Evolutionary conservation across 2,888 invertebrate species (phyloP), one percentile per base, ranked within the genome.

Genomic region (Drosophila mercatorum): DNA sequence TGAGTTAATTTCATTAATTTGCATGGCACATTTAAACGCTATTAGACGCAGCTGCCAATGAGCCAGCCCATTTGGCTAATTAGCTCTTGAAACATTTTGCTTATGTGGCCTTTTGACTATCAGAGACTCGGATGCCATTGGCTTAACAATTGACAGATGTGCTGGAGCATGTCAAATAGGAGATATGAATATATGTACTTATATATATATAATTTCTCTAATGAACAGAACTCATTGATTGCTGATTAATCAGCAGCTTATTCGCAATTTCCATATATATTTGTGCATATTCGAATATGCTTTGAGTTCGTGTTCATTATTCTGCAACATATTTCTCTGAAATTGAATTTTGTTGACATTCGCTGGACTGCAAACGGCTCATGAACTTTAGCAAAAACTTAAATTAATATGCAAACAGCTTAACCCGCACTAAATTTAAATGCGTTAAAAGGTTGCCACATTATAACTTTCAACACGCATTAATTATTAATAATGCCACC

Each of bases 401-500:
- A 41, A 60, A 53, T 47, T 55, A 12, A 60, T 62, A 57, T 58
- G 64, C 17, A 51, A 62, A 56, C 14, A 44, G 49, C 38, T 72
- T 59, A 60, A 60, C 14, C 52, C 59, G 53, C 38, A 68, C 76
- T 72, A 69, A 78, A 80, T 69, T 55, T 73, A 70, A 68, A 57
- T 66, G 70, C 72, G 78, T 80, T 80, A 69, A 88, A 71, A 34
- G 77, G 67, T 62, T 72, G 64, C 66, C 86, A 60, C 88, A 82
- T 82, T 71, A 69, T 65, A 83, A 69, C 69, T 80, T 75, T 63
- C 58, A 69, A 53, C 69, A 67, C 6, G 53, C 75, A 80, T 86
- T 72, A 73, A 83, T 73, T 88, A 88, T 83, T 73, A 70, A 86
- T 69, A 75, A 68, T 82, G 85, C 49, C 62, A 68, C 43, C 57